These are phyloP conservation scores for Platichthys flesus DNA, from an alignment of 2,113 vertebrate genomes.

Conservation along the genomic window DNA sequence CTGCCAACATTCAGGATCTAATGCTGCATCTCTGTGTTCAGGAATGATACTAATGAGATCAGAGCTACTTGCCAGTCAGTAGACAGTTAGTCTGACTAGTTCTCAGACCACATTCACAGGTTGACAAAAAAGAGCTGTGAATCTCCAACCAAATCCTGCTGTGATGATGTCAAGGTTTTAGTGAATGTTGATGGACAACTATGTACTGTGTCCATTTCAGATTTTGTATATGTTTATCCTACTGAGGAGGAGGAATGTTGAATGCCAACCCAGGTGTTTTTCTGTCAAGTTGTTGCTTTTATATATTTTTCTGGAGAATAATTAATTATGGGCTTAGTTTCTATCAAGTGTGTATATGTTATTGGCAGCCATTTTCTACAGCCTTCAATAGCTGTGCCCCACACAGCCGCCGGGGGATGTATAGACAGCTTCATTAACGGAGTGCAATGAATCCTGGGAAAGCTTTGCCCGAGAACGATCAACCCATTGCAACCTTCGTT, in stretches of 20 bases:
- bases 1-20: slow-evolving; percentile 53
- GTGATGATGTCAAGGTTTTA: slow-evolving; percentile 11
- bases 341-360: background rate
- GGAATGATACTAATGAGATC: slow-evolving; percentile 23
- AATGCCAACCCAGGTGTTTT: background rate
- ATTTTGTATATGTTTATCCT: slow-evolving; percentile 12
- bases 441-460: too few species aligned
- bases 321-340: background rate
- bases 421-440: too few species aligned
- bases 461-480: too few species aligned
- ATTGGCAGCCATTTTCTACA: slow-evolving; percentile 20
- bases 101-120: slow-evolving; percentile 13
- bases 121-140: slow-evolving; percentile 29
- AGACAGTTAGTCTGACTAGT: slow-evolving; percentile 8
- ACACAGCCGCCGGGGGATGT: too few species aligned
- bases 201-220: slow-evolving; percentile 15
- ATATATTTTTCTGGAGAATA: background rate
- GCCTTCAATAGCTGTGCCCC: background rate
- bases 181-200: slow-evolving; percentile 7
- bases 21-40: slow-evolving; percentile 27
- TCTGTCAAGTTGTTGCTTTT: slow-evolving; percentile 1
- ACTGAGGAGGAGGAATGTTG: background rate
- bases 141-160: slow-evolving; percentile 18
- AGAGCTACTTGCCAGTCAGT: background rate
- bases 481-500: too few species aligned